phyloP scores from a whole-genome alignment of 2,797 vertebrate genomes.

The Gallinago stenura region DNA sequence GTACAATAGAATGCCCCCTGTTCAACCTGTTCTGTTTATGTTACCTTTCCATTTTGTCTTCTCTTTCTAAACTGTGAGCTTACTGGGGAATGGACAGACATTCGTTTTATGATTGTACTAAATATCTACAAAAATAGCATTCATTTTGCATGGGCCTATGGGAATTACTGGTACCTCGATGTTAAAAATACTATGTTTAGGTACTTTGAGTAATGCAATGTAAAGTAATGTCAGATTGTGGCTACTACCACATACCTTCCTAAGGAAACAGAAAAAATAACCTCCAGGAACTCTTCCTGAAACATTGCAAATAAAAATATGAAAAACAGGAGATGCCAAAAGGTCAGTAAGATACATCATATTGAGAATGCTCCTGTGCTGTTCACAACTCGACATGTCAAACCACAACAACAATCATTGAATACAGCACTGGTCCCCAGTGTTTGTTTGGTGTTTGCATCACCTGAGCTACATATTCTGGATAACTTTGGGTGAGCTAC shows the following conservation, averaged over 20 bases:
- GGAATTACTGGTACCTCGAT: not conserved
- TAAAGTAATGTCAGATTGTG: not conserved
- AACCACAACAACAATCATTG: not conserved
- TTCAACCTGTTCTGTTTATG: not conserved
- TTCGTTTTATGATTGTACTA: not conserved
- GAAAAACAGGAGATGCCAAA: not conserved
- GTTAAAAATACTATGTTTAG: not conserved
- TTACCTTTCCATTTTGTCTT: not conserved
- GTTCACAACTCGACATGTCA: not conserved
- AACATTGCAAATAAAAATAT: not conserved
- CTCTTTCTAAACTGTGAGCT: not conserved
- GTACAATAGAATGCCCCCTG: not conserved
- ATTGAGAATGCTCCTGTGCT: not conserved
- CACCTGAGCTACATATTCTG: not conserved
- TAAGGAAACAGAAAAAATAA: not conserved
- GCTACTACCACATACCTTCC: not conserved
- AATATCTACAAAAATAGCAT: not conserved
- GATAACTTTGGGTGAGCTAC: not conserved
- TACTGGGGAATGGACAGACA: not conserved
- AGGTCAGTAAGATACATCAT: not conserved
- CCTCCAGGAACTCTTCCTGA: not conserved
- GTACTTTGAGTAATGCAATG: not conserved
- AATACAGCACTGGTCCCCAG: not conserved
- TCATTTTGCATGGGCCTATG: not conserved
- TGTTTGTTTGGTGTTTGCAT: not conserved